phyloP scores from a whole-genome alignment of 1,140 invertebrate species.

The Goniozus legneri region DNA sequence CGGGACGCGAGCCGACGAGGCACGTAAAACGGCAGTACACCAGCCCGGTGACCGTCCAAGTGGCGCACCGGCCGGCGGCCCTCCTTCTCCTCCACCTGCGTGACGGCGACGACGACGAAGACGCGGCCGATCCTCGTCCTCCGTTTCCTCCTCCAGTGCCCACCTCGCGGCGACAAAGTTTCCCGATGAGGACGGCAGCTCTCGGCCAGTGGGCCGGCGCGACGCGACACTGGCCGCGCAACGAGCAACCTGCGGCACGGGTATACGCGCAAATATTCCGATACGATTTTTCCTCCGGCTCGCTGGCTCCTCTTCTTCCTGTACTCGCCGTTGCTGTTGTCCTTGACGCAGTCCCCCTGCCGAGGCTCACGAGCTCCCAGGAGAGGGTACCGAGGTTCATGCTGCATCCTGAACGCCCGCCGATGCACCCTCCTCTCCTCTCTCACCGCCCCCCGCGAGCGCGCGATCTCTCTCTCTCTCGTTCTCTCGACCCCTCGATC shows the following conservation, averaged over 20 bases:
- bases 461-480: conserved; percentile 1
- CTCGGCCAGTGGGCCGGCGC: conserved; percentile 17
- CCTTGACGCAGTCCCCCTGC: conserved; percentile 39
- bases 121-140: too few species aligned
- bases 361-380: conserved; percentile 46
- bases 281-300: too few species aligned
- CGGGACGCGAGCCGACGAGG: conserved; percentile 1
- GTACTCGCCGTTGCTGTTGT: too few species aligned
- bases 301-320: too few species aligned
- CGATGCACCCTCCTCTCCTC: conserved; percentile 29
- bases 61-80: not conserved
- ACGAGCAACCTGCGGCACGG: too few species aligned
- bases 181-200: conserved; percentile 16
- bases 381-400: conserved; percentile 49
- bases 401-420: conserved; percentile 49
- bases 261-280: too few species aligned
- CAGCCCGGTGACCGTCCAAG: not conserved
- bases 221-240: too few species aligned
- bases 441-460: conserved; percentile 8
- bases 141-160: not conserved
- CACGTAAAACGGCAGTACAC: not conserved
- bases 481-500: not conserved
- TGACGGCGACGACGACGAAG: conserved; percentile 11
- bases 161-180: too few species aligned
- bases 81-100: conserved; percentile 4